These are phyloP conservation scores for Natrix natrix DNA, from an alignment of 2,797 vertebrate genomes.

Conservation along the genomic window DNA sequence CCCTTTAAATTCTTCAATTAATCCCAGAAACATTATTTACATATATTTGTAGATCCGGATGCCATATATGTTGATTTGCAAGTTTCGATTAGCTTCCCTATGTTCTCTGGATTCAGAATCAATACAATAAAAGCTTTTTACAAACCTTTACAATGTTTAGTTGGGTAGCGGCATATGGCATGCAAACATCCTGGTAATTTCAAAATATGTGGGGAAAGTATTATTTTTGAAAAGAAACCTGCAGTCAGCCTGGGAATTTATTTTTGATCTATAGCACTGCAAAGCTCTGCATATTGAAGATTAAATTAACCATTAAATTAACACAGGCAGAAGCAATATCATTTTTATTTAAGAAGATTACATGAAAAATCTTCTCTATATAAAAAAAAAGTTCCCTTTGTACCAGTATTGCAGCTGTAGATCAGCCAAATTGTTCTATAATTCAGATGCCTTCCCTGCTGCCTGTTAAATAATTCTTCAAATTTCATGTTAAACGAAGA, in stretches of 20 bases:
- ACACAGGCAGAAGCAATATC: slow-evolving; percentile 48
- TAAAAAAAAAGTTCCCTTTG: slow-evolving; percentile 39
- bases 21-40: not conserved
- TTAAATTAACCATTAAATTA: slow-evolving; percentile 67
- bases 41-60: not conserved
- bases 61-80: not conserved
- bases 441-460: slow-evolving; percentile 42
- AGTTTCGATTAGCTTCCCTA: not conserved
- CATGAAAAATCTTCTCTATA: slow-evolving; percentile 49
- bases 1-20: not conserved
- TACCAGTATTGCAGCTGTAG: slow-evolving; percentile 47
- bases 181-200: slow-evolving; percentile 41
- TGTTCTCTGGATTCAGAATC: slow-evolving; percentile 2
- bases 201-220: slow-evolving; percentile 29
- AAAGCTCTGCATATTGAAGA: slow-evolving; percentile 56
- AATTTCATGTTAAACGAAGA: slow-evolving; percentile 42
- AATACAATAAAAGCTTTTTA: slow-evolving; percentile 8
- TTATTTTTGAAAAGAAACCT: slow-evolving; percentile 40
- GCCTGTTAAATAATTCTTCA: slow-evolving; percentile 50
- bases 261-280: slow-evolving; percentile 35
- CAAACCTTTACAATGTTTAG: slow-evolving; percentile 36
- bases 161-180: slow-evolving; percentile 28
- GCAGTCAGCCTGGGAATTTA: slow-evolving; percentile 30
- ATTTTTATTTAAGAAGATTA: slow-evolving; percentile 49
- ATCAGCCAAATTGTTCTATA: slow-evolving; percentile 49